Evolutionary conservation across 1,140 invertebrate genomes (phyloP).

Genomic region (Hesperophylax magnus): DNA sequence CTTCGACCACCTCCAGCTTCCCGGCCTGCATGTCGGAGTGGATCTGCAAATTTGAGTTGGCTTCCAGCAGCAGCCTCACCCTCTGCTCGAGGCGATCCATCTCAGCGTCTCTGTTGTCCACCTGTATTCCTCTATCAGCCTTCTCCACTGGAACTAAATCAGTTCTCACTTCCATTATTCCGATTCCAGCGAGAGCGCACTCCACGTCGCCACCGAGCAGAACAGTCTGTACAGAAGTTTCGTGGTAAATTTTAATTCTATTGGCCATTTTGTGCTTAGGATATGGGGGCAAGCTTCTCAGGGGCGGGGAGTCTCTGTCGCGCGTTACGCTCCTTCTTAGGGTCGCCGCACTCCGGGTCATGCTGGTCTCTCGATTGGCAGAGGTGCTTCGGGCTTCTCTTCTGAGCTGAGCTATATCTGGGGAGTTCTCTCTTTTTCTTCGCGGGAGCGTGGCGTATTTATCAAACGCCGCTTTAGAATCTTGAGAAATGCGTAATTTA

Average conservation of each 20-base stretch:
- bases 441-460: slow-evolving; percentile 84
- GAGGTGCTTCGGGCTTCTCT: slow-evolving; percentile 64
- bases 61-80: slow-evolving; percentile 66
- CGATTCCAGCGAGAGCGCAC: slow-evolving; percentile 76
- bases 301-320: slow-evolving; percentile 60
- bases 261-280: slow-evolving; percentile 66
- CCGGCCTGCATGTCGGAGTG: slow-evolving; percentile 65
- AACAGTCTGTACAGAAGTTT: slow-evolving; percentile 81
- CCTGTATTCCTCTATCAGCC: slow-evolving; percentile 76
- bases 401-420: slow-evolving; percentile 66
- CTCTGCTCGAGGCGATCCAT: slow-evolving; percentile 73
- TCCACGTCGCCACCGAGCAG: slow-evolving; percentile 80
- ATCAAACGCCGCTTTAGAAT: slow-evolving; percentile 74
- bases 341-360: slow-evolving; percentile 64
- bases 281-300: slow-evolving; percentile 71
- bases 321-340: slow-evolving; percentile 63
- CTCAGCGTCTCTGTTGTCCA: slow-evolving; percentile 75
- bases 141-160: slow-evolving; percentile 54
- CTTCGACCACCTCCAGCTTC: slow-evolving; percentile 68
- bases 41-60: slow-evolving; percentile 60
- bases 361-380: slow-evolving; percentile 61
- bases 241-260: slow-evolving; percentile 83
- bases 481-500: slow-evolving; percentile 61
- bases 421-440: slow-evolving; percentile 73
- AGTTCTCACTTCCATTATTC: slow-evolving; percentile 62